A percentile compares a stretch with the other conserved stretches of the same genome.
Conservation (phyloP, 2,113 vertebrate species). For the Glaucomys volans region DNA sequence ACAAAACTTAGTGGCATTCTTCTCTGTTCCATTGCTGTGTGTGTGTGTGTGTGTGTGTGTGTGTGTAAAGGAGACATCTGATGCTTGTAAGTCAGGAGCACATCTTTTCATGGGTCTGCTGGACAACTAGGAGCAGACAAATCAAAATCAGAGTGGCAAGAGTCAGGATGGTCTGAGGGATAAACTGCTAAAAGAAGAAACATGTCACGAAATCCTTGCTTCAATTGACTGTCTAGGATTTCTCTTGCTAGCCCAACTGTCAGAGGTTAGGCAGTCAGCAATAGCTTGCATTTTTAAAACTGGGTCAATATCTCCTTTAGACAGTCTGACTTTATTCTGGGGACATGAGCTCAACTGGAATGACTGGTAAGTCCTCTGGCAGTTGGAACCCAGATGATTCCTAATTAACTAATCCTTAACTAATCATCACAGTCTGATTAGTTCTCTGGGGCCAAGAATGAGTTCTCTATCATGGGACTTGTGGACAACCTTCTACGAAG, state of each 20-base stretch:
- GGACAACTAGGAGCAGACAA: not conserved
- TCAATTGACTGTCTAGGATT: not conserved
- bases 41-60: slow-evolving; percentile 13
- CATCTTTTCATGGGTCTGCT: not conserved
- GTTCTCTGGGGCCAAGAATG: not conserved
- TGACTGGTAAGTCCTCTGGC: not conserved
- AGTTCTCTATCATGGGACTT: not conserved
- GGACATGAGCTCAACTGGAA: not conserved
- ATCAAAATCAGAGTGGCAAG: not conserved
- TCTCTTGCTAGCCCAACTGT: not conserved
- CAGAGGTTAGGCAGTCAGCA: not conserved
- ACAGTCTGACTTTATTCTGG: not conserved
- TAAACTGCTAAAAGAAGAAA: slow-evolving; percentile 19
- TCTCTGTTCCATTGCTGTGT: not conserved
- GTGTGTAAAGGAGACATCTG: not conserved
- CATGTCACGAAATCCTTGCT: slow-evolving; percentile 20
- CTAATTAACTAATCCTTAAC: too few species aligned
- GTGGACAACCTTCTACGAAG: not conserved
- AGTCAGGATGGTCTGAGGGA: not conserved
- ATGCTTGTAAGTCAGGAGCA: not conserved
- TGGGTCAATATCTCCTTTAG: not conserved
- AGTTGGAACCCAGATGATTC: not conserved
- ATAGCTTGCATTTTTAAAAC: not conserved
- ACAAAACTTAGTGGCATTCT: not conserved
- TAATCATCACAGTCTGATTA: not conserved